Evolutionary conservation across 1,140 invertebrate species (phyloP).

Genomic region (Mycetomoellerius zeteki): DNA sequence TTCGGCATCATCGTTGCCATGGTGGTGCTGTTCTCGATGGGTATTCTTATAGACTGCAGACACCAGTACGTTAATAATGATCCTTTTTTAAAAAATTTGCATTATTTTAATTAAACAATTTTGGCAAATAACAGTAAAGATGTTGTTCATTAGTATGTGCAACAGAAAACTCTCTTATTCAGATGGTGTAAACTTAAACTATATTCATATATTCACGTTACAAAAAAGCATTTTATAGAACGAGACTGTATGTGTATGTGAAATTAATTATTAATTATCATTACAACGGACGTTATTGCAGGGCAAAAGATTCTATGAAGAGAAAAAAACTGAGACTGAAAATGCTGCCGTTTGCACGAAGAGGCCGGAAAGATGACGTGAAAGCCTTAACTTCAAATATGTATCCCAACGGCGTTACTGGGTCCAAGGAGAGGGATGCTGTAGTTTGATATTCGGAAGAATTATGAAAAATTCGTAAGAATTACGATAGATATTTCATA

Average conservation of each 20-base stretch:
- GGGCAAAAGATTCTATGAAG: slow-evolving; percentile 60
- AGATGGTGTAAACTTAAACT: not conserved
- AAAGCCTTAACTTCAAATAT: slow-evolving; percentile 79
- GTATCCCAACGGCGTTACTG: slow-evolving; percentile 75
- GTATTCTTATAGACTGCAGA: slow-evolving; percentile 88
- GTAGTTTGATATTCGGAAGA: slow-evolving; percentile 66
- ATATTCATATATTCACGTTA: not conserved
- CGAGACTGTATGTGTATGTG: not conserved
- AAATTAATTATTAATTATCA: not conserved
- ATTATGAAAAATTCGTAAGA: not conserved
- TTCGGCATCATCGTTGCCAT: slow-evolving; percentile 88
- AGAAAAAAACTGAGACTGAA: slow-evolving; percentile 75
- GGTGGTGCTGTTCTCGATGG: slow-evolving; percentile 88
- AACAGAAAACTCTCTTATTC: not conserved
- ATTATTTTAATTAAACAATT: slow-evolving; percentile 10
- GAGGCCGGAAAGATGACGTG: slow-evolving; percentile 67
- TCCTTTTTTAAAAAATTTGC: slow-evolving; percentile 1
- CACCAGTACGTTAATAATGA: slow-evolving; percentile 84
- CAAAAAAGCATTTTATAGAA: not conserved
- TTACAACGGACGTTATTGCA: slow-evolving; percentile 51
- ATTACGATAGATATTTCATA: not conserved
- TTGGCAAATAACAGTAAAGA: not conserved
- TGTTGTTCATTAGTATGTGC: not conserved
- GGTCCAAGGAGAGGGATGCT: slow-evolving; percentile 51
- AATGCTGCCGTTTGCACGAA: slow-evolving; percentile 72